Evolutionary conservation across 2,797 vertebrate species (phyloP), one percentile per base, ranked within the genome.

Genomic region (Amniataba percoides): DNA sequence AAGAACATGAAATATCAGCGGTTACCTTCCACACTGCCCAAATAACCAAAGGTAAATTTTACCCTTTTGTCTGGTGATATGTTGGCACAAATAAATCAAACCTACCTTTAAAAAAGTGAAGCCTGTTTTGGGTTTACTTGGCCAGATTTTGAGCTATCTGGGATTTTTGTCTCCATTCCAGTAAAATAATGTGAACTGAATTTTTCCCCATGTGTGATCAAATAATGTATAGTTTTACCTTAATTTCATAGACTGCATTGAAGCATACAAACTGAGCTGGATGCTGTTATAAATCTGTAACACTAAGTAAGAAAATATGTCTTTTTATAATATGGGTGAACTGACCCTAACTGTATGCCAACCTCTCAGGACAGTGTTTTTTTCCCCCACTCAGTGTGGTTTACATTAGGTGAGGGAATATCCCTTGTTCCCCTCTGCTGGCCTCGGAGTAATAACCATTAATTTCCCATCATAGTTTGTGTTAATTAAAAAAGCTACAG

Each of bases 401-500:
- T 80, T 84, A 79, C 83, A 77, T 88, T 70, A 74, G 56, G 66
- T 52, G 62, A 78, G 66, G 65, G 59, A 69, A 71, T 81, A 79
- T 69, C 74, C 74, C 75, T 43, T 64, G 78, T 80, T 90, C 83
- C 85, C 84, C 90, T 89, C 86, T 58, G 57, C 87, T 86, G 83
- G 77, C 79, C 87, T 87, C 78, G 1, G 57, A 87, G 87, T 91
- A 95, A 94, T 94, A 93, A 93, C 90, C 93, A 95, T 95, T 93
- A 94, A 95, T 93, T 92, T 90, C 92, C 90, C 93, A 94, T 94
- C 88, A 92, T 87, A 87, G 93, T 94, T 94, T 92, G 93, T 92
- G 93, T 94, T 96, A 93, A 95, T 95, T 95, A 95, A 95, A 93
- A 93, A 91, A 93, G 85, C 89, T 93, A 91, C 92, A 93, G 87